A percentile compares a stretch with the other conserved stretches of the same genome.
These are phyloP conservation scores for Trachymyrmex cornetzi DNA, from an alignment of 1,140 invertebrate species.

Conservation along the genomic window DNA sequence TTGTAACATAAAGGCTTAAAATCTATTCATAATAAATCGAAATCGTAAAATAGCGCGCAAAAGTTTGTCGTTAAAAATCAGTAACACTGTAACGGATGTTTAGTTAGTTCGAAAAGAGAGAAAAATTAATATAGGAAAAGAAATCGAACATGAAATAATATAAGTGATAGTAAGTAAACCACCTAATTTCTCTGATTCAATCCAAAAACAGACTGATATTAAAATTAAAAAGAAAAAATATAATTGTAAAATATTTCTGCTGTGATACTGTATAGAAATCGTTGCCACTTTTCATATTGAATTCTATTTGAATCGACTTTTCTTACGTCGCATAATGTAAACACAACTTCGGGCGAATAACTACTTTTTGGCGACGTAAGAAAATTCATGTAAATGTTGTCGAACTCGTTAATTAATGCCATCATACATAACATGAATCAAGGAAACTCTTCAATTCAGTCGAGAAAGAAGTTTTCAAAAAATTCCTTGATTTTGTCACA, in stretches of 20 bases:
- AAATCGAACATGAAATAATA: constrained; percentile 7
- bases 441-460: constrained; percentile 33
- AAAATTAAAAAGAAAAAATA: constrained; percentile 1
- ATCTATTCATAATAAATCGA: no score
- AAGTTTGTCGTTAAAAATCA: no score
- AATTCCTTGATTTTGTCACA: constrained; percentile 36
- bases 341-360: constrained; percentile 48
- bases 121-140: not conserved
- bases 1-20: no score
- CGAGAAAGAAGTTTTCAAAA: constrained; percentile 64
- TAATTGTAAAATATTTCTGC: constrained; percentile 18
- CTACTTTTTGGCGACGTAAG: constrained; percentile 56
- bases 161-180: not conserved
- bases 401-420: constrained; percentile 55
- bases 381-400: constrained; percentile 69
- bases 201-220: not conserved
- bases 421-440: constrained; percentile 68
- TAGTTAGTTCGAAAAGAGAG: not conserved
- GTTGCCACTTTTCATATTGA: constrained; percentile 31
- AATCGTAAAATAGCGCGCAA: no score
- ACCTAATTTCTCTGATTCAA: not conserved
- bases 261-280: constrained; percentile 3
- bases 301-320: constrained; percentile 42
- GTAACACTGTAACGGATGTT: not conserved
- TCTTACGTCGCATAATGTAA: constrained; percentile 36